These are phyloP conservation scores for Argyrosomus japonicus DNA, from an alignment of 2,113 vertebrate genomes.

Conservation along the genomic window DNA sequence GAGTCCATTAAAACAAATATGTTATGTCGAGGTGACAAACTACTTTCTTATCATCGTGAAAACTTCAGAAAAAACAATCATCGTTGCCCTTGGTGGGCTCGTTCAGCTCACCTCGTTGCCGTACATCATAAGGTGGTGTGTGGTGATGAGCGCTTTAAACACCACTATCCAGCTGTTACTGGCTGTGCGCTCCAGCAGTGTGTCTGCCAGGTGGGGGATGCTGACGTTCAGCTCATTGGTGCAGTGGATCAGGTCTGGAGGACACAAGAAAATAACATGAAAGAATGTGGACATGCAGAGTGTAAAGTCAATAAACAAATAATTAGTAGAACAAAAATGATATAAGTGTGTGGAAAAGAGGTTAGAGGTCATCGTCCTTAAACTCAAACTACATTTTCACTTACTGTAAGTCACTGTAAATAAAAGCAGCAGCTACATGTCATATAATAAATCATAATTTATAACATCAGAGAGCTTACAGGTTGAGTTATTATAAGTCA, in stretches of 20 bases:
- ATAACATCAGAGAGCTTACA: slow-evolving; percentile 24
- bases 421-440: slow-evolving; percentile 22
- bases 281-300: neutral
- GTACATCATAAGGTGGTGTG: slow-evolving; percentile 98
- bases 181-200: slow-evolving; percentile 90
- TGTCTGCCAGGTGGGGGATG: slow-evolving; percentile 92
- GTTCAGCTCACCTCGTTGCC: slow-evolving; percentile 92
- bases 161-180: slow-evolving; percentile 98
- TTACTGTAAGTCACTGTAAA: slow-evolving; percentile 16
- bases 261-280: slow-evolving; percentile 19
- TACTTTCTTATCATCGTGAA: neutral
- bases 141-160: slow-evolving; percentile 97
- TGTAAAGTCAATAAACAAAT: neutral
- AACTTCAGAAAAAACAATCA: neutral
- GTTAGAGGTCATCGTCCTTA: slow-evolving; percentile 6
- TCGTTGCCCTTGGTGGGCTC: neutral
- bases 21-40: slow-evolving; percentile 1
- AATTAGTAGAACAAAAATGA: neutral
- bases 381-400: slow-evolving; percentile 8
- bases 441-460: slow-evolving; percentile 24
- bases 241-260: slow-evolving; percentile 93
- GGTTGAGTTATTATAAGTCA: slow-evolving; percentile 41
- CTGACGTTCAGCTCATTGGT: slow-evolving; percentile 96
- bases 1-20: neutral
- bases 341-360: neutral